phyloP scores from a whole-genome alignment of 2,888 invertebrate species.

The Cylindroiulus punctatus region DNA sequence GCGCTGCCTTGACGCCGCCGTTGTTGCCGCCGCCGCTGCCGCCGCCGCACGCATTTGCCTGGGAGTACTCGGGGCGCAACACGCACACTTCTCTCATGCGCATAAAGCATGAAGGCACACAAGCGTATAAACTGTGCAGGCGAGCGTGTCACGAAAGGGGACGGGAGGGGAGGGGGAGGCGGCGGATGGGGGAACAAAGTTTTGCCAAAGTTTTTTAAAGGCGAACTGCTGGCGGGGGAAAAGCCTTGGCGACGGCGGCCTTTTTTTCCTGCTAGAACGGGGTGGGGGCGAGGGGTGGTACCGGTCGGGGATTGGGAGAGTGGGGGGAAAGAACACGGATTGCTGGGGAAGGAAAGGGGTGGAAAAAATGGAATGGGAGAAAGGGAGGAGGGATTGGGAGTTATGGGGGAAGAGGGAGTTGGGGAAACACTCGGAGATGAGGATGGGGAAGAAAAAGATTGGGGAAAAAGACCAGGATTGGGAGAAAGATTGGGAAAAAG shows the following conservation, averaged over 20 bases:
- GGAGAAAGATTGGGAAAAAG: background rate
- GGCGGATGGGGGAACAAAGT: background rate
- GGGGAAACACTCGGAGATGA: too few species aligned
- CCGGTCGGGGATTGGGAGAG: background rate
- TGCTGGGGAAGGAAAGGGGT: too few species aligned
- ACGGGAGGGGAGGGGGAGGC: background rate
- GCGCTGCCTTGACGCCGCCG: background rate
- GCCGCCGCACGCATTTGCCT: constrained; percentile 1
- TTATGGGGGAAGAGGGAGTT: background rate
- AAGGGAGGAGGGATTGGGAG: background rate
- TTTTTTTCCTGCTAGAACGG: background rate
- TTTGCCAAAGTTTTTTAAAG: background rate
- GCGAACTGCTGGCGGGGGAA: background rate
- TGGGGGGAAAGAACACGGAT: background rate
- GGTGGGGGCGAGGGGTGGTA: background rate
- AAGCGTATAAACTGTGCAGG: constrained; percentile 1
- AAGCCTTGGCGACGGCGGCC: background rate
- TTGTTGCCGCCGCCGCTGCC: background rate
- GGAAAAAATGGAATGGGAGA: too few species aligned
- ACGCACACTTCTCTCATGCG: constrained; percentile 1
- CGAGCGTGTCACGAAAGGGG: background rate
- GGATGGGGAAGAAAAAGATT: background rate
- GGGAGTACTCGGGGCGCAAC: background rate
- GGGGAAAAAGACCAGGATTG: background rate
- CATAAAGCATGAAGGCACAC: constrained; percentile 1